phyloP scores from a whole-genome alignment of 2,113 vertebrate species.

The Falcunculus frontatus region DNA sequence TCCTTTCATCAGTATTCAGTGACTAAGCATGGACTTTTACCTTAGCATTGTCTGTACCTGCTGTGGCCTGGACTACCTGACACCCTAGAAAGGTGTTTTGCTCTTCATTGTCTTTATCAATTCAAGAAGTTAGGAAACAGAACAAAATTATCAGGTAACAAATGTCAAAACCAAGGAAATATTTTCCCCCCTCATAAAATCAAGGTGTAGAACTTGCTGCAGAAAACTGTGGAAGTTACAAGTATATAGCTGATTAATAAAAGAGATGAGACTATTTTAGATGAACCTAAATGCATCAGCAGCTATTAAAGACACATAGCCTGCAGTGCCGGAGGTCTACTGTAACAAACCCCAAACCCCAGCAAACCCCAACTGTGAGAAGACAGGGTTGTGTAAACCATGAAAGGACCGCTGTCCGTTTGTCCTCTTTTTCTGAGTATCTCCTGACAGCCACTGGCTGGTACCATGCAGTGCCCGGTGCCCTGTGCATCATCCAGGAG shows the following conservation, averaged over 20 bases:
- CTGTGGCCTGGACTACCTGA: background rate
- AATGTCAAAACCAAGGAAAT: background rate
- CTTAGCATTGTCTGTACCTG: background rate
- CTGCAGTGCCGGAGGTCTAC: background rate
- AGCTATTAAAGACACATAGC: background rate
- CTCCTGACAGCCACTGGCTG: background rate
- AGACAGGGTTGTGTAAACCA: background rate
- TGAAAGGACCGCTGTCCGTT: rapidly evolving
- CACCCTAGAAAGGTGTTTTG: background rate
- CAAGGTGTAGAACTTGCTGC: background rate
- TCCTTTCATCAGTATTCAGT: background rate
- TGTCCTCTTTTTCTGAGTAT: background rate
- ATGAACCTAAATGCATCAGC: background rate
- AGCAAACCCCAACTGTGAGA: background rate
- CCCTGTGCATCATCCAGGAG: background rate
- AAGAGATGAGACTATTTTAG: background rate
- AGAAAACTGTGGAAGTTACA: background rate
- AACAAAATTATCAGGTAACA: background rate
- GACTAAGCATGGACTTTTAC: background rate
- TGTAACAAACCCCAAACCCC: background rate
- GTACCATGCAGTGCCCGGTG: background rate
- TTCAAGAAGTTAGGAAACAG: background rate
- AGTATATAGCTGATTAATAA: background rate
- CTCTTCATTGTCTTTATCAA: background rate
- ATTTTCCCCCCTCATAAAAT: background rate